A percentile compares a stretch with the other conserved stretches of the same genome.
Evolutionary conservation across 2,888 invertebrate genomes (phyloP).

Genomic region (Pherbina coryleti): DNA sequence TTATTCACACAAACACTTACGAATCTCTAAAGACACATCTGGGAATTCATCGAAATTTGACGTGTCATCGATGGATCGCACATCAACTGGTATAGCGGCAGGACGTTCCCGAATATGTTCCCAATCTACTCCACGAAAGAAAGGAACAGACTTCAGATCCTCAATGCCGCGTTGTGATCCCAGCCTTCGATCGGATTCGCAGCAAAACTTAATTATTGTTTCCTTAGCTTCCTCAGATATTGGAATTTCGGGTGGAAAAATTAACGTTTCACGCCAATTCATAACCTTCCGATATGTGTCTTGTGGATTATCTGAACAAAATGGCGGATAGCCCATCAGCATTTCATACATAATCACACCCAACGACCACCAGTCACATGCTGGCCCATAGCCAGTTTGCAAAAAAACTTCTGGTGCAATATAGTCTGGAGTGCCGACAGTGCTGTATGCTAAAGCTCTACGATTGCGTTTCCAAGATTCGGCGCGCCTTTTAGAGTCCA

Average conservation of each 20-base stretch:
- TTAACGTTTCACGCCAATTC: constrained; percentile 98
- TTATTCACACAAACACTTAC: constrained; percentile 75
- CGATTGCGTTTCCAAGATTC: constrained; percentile 99
- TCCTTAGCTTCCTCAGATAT: constrained; percentile 98
- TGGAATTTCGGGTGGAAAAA: constrained; percentile 99
- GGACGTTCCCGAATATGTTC: constrained; percentile 98
- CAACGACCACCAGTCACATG: constrained; percentile 99
- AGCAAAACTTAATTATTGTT: constrained; percentile 95
- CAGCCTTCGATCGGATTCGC: constrained; percentile 93
- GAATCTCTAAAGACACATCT: constrained; percentile 97
- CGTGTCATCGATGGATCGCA: constrained; percentile 98
- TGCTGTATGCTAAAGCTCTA: constrained; percentile 92
- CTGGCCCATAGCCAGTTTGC: constrained; percentile 97
- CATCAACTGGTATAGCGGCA: constrained; percentile 97
- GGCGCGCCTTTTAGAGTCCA: constrained; percentile 98
- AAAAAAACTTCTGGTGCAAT: constrained; percentile 99
- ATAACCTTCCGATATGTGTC: constrained; percentile 85
- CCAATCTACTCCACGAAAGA: constrained; percentile 99
- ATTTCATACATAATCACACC: constrained; percentile 99
- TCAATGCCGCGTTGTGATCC: constrained; percentile 92
- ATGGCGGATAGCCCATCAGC: constrained; percentile 99
- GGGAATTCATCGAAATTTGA: constrained; percentile 99
- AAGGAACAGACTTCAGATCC: constrained; percentile 91
- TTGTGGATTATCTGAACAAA: constrained; percentile 91
- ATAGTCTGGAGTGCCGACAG: constrained; percentile 98